phyloP scores from a whole-genome alignment of 1,140 invertebrate genomes.

The Galendromus occidentalis region DNA sequence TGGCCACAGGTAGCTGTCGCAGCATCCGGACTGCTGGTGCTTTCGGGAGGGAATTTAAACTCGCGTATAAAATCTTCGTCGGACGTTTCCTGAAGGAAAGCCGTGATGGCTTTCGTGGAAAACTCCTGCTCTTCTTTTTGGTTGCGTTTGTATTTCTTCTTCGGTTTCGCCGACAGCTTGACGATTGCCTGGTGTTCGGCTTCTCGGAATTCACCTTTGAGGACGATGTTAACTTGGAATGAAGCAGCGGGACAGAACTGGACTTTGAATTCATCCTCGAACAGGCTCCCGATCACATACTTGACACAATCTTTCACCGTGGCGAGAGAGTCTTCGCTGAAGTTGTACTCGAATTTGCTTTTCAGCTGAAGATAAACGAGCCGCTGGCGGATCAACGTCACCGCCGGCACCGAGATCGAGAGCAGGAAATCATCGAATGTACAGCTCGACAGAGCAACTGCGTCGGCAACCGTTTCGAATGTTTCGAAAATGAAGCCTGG shows the following conservation, averaged over 20 bases:
- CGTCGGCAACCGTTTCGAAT: neutral
- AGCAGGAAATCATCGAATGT: neutral
- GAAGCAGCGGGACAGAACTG: neutral
- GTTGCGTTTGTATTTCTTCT: neutral
- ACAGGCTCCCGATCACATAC: neutral
- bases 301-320: conserved; percentile 6
- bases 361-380: neutral
- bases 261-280: conserved; percentile 7
- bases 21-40: neutral
- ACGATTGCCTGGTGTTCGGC: neutral
- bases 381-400: neutral
- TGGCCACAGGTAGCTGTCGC: neutral
- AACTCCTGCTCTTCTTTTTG: neutral
- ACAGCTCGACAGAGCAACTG: neutral
- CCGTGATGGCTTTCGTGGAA: neutral
- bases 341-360: neutral
- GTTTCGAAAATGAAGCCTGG: conserved; percentile 1
- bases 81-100: neutral
- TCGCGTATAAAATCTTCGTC: neutral
- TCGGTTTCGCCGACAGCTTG: neutral
- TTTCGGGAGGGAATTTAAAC: neutral
- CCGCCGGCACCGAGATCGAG: neutral
- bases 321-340: neutral
- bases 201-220: neutral
- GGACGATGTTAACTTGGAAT: neutral